These are phyloP conservation scores for Patagioenas fasciata DNA, from an alignment of 2,113 vertebrate genomes.

Conservation along the genomic window DNA sequence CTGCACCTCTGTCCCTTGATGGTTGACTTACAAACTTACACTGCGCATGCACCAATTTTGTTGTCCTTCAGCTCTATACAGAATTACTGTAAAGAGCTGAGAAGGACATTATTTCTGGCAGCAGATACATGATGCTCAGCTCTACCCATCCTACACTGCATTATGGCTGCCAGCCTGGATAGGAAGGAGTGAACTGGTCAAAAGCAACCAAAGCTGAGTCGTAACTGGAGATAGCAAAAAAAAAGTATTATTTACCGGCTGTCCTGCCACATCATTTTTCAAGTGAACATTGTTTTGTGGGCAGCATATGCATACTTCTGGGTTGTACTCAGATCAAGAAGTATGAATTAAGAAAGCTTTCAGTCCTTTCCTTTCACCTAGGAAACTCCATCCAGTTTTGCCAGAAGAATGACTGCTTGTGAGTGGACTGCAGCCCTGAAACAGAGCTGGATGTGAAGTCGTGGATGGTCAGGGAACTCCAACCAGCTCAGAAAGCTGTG, in stretches of 20 bases:
- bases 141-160: not conserved
- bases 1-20: not conserved
- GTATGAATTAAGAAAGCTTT: not conserved
- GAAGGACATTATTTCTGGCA: not conserved
- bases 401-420: not conserved
- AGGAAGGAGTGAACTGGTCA: not conserved
- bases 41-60: not conserved
- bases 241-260: not conserved
- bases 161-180: not conserved
- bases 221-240: not conserved
- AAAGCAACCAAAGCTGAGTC: not conserved
- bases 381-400: not conserved
- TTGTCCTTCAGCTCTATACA: not conserved
- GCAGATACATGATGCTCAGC: rapidly evolving
- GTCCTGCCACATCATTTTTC: not conserved
- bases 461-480: not conserved
- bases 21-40: not conserved
- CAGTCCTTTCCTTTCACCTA: not conserved
- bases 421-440: not conserved
- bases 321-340: rapidly evolving
- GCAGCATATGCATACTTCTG: not conserved
- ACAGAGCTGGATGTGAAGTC: not conserved
- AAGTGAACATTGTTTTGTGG: not conserved
- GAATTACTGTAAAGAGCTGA: not conserved
- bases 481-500: not conserved